phyloP scores from a whole-genome alignment of 1,140 invertebrate species.

The Drosophila tristis region DNA sequence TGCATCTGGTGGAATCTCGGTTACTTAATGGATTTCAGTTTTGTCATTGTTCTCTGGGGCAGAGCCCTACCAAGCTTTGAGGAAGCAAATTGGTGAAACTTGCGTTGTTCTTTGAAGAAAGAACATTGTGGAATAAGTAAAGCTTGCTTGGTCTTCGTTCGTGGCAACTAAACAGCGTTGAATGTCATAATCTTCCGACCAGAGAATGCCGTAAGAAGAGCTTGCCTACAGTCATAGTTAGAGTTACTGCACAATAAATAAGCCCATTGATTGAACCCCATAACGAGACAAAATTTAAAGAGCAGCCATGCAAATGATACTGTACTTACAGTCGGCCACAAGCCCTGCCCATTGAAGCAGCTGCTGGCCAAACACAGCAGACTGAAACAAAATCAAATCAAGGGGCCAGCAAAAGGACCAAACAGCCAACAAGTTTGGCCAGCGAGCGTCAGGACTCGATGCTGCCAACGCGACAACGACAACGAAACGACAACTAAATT shows the following conservation, averaged over 20 bases:
- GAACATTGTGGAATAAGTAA: too few species aligned
- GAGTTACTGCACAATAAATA: neutral
- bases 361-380: constrained; percentile 38
- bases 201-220: too few species aligned
- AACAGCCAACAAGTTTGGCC: constrained; percentile 46
- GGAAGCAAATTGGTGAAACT: too few species aligned
- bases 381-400: constrained; percentile 64
- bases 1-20: neutral
- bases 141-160: too few species aligned
- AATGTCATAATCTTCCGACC: too few species aligned
- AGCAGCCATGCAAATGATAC: constrained; percentile 49
- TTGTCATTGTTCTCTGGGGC: constrained; percentile 14
- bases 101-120: too few species aligned
- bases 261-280: constrained; percentile 1
- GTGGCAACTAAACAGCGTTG: too few species aligned
- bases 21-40: constrained; percentile 39
- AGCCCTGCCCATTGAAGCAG: constrained; percentile 42
- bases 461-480: constrained; percentile 32
- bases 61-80: too few species aligned
- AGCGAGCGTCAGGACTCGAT: constrained; percentile 42
- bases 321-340: constrained; percentile 15
- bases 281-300: constrained; percentile 31
- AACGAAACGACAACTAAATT: constrained; percentile 73
- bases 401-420: constrained; percentile 7
- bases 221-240: neutral